Base-by-base conservation (phyloP, 2,888 invertebrate genomes). In the Cyclophora punctaria region DNA sequence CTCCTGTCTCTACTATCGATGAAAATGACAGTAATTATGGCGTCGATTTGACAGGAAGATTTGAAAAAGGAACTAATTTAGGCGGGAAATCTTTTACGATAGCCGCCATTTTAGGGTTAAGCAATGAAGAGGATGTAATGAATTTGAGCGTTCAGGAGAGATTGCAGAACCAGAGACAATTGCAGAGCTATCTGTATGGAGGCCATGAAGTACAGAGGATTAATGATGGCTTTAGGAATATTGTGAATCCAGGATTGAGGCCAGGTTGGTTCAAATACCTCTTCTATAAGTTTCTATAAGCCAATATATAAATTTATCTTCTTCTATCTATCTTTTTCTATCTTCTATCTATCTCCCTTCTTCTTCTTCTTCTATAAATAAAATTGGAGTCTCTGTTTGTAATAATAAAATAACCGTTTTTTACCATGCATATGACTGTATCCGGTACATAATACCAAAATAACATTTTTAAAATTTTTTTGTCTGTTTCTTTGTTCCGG, bases 21-120 rank as follows among this genome's bases (percentile, higher is more conserved):
- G 87, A 87, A 35, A 81, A 76, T 0, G 83, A 85, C 51, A 78
- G 77, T 50, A 76, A 78, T 41, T 83, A 78, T 51, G 88, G 87
- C 2, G 88, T 87, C 2, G 88, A 88, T 53, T 67, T 88, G 61
- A 83, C 83, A 0, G 87, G 85, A 0, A 20, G 20, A 20, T 20
- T 20, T 20, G 20, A 20, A 20, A 88, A 87, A 62, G 73, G 73
- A 0, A 85, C 84, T 0, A 80, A 75, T 71, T 78, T 88, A 56
- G 82, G 75, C 43, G 91, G 92, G 44, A 94, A 94, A 69, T 95
- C 95, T 4, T 96, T 96, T 68, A 96, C 96, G 34, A 96, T 96
- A 63, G 96, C 96, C 58, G 95, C 96, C 57, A 96, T 96, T 67
- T 90, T 96, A 64, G 96, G 96, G 0, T 77, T 95, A 58, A 92